Percentiles rank a stretch among this genome's conserved stretches.
Conservation (phyloP, 2,797 vertebrate genomes). For the Micrastur ruficollis region DNA sequence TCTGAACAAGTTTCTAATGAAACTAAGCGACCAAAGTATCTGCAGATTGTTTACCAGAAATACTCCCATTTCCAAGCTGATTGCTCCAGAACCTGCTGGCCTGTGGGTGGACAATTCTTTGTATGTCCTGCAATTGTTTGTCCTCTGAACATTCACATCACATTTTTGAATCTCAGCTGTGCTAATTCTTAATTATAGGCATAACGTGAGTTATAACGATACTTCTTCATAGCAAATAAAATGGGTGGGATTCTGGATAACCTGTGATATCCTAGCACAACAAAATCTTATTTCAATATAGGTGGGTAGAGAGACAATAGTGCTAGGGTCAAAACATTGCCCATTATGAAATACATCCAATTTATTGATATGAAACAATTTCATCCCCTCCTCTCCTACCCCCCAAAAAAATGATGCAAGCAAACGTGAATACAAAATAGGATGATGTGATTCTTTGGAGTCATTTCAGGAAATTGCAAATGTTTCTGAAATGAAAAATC, state of each 20-base stretch:
- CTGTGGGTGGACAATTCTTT: background rate
- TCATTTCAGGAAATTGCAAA: slow-evolving; percentile 57
- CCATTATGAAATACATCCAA: background rate
- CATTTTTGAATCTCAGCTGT: background rate
- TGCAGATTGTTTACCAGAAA: background rate
- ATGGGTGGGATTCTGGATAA: background rate
- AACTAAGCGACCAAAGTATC: background rate
- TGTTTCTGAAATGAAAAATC: slow-evolving; percentile 58
- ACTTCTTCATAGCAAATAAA: background rate
- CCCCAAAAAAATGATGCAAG: slow-evolving; percentile 20
- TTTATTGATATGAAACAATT: slow-evolving; percentile 11
- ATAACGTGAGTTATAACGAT: background rate
- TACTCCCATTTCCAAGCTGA: background rate
- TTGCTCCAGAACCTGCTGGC: background rate
- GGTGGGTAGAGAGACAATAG: background rate
- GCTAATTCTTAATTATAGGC: background rate
- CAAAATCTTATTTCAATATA: background rate
- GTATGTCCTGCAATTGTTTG: background rate
- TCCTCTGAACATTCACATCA: background rate
- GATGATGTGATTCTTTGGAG: slow-evolving; percentile 36
- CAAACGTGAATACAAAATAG: slow-evolving; percentile 16
- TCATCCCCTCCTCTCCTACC: background rate
- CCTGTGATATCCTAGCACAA: background rate
- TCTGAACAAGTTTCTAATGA: background rate
- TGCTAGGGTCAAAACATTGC: background rate